Conservation (phyloP, 1,140 invertebrate species). For the Drosophila fuyamai region DNA sequence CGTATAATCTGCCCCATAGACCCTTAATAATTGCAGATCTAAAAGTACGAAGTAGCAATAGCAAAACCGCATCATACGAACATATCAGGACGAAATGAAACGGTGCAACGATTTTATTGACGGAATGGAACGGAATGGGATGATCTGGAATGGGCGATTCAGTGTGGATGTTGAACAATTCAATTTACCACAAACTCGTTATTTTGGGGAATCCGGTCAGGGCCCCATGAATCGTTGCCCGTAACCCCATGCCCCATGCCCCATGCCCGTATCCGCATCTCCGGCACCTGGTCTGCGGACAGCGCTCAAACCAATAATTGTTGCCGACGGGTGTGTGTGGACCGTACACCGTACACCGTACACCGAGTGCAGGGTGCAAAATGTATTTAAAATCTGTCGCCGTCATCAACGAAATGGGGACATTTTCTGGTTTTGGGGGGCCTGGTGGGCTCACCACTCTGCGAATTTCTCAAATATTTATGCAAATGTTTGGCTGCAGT, state of each 20-base stretch:
- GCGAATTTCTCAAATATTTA: constrained; percentile 36
- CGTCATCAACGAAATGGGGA: constrained; percentile 51
- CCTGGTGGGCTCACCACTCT: neutral
- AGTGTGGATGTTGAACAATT: constrained; percentile 56
- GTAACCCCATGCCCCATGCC: constrained; percentile 3
- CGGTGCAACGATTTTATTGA: constrained; percentile 38
- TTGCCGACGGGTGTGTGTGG: constrained; percentile 38
- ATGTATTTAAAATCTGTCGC: constrained; percentile 62
- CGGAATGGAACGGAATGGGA: constrained; percentile 18
- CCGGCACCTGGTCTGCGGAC: constrained; percentile 33
- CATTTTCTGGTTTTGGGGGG: constrained; percentile 34
- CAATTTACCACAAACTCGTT: constrained; percentile 66
- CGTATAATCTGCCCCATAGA: neutral
- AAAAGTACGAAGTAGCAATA: constrained; percentile 13
- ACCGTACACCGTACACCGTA: constrained; percentile 7
- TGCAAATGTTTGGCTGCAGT: constrained; percentile 53
- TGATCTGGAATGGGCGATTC: neutral
- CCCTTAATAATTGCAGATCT: neutral
- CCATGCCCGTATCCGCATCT: constrained; percentile 5
- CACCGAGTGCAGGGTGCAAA: constrained; percentile 35
- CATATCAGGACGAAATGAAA: constrained; percentile 25
- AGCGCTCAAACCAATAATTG: constrained; percentile 54
- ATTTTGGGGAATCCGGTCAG: constrained; percentile 42
- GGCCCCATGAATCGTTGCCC: constrained; percentile 19
- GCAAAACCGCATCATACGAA: constrained; percentile 37